phyloP scores from a whole-genome alignment of 1,140 invertebrate genomes.

The Anthonomus grandis region DNA sequence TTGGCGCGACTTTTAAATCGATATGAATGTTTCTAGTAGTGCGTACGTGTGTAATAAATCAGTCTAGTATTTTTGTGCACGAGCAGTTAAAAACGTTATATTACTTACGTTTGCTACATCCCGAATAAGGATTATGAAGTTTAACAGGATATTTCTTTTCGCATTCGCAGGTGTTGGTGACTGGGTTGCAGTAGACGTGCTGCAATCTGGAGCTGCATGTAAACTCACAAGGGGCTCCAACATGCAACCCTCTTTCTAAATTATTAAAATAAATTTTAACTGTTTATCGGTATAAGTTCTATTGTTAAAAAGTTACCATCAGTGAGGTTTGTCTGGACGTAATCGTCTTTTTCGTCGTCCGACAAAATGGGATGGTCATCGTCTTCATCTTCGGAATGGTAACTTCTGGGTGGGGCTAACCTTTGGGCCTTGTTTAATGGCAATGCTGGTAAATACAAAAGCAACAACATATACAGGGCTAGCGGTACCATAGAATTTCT shows the following conservation, averaged over 20 bases:
- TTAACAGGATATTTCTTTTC: conserved; percentile 73
- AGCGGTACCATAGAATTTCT: conserved; percentile 31
- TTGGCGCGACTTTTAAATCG: not conserved
- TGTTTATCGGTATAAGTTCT: not conserved
- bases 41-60: not conserved
- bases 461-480: conserved; percentile 28
- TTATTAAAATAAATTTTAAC: conserved; percentile 26
- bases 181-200: conserved; percentile 72
- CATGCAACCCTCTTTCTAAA: conserved; percentile 65
- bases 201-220: conserved; percentile 67
- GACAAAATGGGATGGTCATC: conserved; percentile 28
- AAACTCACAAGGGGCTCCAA: conserved; percentile 73
- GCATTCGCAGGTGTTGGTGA: conserved; percentile 67
- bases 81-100: too few relatives aligned
- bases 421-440: conserved; percentile 30
- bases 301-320: conserved; percentile 17
- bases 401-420: conserved; percentile 34
- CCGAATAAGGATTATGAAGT: conserved; percentile 63
- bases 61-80: too few relatives aligned
- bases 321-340: conserved; percentile 22
- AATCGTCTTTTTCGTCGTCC: conserved; percentile 30
- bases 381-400: conserved; percentile 41
- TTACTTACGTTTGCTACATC: conserved; percentile 78
- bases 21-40: not conserved
- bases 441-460: conserved; percentile 33